These are phyloP conservation scores for Harmothoe impar DNA, from an alignment of 2,888 invertebrate genomes.

Conservation along the genomic window DNA sequence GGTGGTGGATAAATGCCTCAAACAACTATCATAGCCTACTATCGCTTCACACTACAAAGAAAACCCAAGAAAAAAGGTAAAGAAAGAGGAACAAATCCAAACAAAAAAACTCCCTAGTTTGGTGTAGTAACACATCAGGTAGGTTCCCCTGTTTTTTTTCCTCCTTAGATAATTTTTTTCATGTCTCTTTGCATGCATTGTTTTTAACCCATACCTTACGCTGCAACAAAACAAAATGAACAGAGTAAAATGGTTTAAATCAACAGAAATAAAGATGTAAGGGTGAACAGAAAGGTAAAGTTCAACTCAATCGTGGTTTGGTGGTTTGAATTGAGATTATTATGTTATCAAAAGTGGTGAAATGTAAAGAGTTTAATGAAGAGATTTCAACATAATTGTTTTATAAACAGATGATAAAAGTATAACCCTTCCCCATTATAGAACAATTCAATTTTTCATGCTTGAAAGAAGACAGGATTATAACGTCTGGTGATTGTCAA, in stretches of 20 bases:
- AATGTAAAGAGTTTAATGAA: not conserved
- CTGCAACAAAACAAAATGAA: constrained; percentile 17
- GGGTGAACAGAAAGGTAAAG: not conserved
- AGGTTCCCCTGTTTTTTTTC: not conserved
- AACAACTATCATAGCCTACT: constrained; percentile 30
- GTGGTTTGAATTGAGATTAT: constrained; percentile 7
- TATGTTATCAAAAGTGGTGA: not conserved
- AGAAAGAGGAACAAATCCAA: constrained; percentile 32
- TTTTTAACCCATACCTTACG: constrained; percentile 31
- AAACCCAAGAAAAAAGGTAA: constrained; percentile 24
- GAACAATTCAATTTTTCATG: not conserved
- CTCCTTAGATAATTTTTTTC: not conserved
- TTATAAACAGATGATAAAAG: constrained; percentile 20
- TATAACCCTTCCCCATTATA: not conserved
- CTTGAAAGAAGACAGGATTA: not conserved
- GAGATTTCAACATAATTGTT: not conserved
- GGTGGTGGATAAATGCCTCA: constrained; percentile 6
- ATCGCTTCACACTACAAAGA: constrained; percentile 28
- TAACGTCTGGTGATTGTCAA: not conserved
- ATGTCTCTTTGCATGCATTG: constrained; percentile 38
- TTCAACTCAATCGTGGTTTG: not conserved
- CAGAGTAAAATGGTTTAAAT: constrained; percentile 18
- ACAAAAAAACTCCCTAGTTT: constrained; percentile 12
- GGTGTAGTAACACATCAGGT: not conserved
- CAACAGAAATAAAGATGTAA: not conserved